phyloP scores from a whole-genome alignment of 2,888 invertebrate genomes.

The Caradrina clavipalpis region DNA sequence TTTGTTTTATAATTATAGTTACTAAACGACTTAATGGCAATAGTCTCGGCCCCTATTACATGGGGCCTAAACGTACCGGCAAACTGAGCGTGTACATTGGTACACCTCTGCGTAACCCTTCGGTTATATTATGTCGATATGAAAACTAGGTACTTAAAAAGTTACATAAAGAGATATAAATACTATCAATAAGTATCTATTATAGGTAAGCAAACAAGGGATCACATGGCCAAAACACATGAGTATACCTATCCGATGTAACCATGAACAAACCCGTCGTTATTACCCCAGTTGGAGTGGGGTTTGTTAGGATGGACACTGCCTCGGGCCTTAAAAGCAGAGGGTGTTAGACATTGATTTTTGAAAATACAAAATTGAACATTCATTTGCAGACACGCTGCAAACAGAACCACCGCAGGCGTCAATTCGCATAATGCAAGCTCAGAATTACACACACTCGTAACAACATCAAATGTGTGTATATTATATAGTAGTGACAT shows the following conservation, averaged over 20 bases:
- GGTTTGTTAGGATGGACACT: conserved; percentile 37
- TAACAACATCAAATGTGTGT: conserved; percentile 8
- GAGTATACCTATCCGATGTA: conserved; percentile 22
- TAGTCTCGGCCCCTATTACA: too few relatives aligned
- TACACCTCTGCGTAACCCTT: too few relatives aligned
- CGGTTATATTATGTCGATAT: too few relatives aligned
- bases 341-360: conserved; percentile 46
- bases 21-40: too few relatives aligned
- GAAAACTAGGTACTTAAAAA: too few relatives aligned
- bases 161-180: too few relatives aligned
- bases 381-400: conserved; percentile 50
- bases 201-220: conserved; percentile 2
- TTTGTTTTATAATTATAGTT: too few relatives aligned
- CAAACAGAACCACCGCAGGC: conserved; percentile 30
- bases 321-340: conserved; percentile 31
- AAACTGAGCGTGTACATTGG: too few relatives aligned
- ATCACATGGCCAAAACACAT: conserved; percentile 26
- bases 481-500: background rate
- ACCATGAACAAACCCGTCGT: conserved; percentile 25
- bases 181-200: background rate
- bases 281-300: conserved; percentile 22
- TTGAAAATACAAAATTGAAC: conserved; percentile 53
- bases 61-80: too few relatives aligned
- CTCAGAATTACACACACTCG: conserved; percentile 11
- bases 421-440: conserved; percentile 17